Percentiles rank a stretch among this genome's conserved stretches.
Conservation (phyloP, 2,797 vertebrate genomes). For the Micrastur ruficollis region DNA sequence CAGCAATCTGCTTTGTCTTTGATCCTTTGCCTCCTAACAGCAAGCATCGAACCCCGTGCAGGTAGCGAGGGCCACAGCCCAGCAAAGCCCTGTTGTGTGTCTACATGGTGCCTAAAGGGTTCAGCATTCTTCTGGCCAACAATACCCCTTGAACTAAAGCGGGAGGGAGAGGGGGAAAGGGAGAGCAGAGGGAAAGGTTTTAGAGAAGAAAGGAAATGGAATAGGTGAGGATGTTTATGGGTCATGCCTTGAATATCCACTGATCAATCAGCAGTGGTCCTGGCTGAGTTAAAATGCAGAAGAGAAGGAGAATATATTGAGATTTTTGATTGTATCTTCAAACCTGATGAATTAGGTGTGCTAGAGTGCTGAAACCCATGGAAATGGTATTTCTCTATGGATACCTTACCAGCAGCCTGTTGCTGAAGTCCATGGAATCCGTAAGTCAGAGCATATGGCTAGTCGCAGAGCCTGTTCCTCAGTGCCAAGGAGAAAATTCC, state of each 20-base stretch:
- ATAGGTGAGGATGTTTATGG: background rate
- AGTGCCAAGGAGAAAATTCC: background rate
- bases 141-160: background rate
- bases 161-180: background rate
- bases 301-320: background rate
- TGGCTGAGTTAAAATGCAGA: background rate
- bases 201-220: background rate
- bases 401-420: background rate
- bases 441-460: accelerated
- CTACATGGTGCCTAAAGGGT: background rate
- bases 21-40: background rate
- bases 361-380: background rate
- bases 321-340: background rate
- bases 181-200: background rate
- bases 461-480: background rate
- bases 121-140: background rate
- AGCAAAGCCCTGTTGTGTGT: background rate
- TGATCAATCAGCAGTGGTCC: background rate
- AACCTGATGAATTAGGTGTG: background rate
- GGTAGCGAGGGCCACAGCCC: background rate
- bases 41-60: background rate
- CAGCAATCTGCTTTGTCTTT: background rate
- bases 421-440: background rate
- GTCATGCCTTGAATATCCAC: background rate
- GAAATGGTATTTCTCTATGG: background rate